Base-by-base conservation (phyloP, 2,888 invertebrate genomes). In the Stratiomys singularior region DNA sequence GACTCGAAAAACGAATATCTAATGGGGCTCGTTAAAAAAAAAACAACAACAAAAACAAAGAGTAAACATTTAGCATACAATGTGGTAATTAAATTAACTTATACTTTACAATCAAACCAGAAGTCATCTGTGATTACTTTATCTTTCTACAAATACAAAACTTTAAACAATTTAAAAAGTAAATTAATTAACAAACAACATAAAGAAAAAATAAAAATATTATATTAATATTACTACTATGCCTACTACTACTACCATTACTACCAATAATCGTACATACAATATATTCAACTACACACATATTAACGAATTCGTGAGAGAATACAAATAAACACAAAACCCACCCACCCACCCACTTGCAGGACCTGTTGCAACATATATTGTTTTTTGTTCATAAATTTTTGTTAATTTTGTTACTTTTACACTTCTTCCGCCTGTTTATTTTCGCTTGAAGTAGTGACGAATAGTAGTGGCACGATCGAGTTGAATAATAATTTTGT, bases 51-150 rank as follows among this genome's bases (percentile, higher is more conserved):
- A 52, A 52, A 15, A 7, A n/a, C n/a, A n/a, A n/a, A n/a, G n/a
- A n/a, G n/a, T 7, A 15, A 52, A 52, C 15, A 52, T 13, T 23
- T 60, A 60, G 23, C 21, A 60, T 23, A 60, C 37, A 23, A 60
- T 74, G 46, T 56, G 66, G 15, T 69, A 30, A 74, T 30, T 60
- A 74, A 74, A 74, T 74, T 74, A 74, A 58, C 27, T 72, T 56
- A 56, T 72, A 74, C 37, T 74, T 74, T 74, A 58, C 58, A 74
- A 74, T 74, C 60, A 47, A 74, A 74, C 74, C 74, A 74, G 58
- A 74, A 58, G 58, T 58, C 58, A 74, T 52, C 74, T 74, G 74
- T 74, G 74, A 74, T 74, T 74, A 74, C 60, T 74, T 74, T 74
- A 74, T 74, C 74, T 74, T 74, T 74, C 60, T 74, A 74, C 60